phyloP scores from a whole-genome alignment of 2,888 invertebrate species.

The Invenusta paracnida region DNA sequence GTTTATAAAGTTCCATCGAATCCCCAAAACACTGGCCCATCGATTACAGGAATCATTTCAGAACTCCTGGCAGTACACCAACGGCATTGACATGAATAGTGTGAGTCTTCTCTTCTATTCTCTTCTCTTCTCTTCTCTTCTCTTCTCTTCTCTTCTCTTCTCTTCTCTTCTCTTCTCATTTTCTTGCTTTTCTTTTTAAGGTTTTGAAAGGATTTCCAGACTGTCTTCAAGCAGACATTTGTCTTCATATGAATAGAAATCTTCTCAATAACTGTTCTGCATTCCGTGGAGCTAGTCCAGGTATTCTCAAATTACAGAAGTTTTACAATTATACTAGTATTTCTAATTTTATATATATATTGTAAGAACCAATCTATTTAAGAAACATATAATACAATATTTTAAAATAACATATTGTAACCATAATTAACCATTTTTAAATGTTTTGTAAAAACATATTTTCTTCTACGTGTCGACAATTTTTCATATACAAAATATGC shows the following conservation, averaged over 20 bases:
- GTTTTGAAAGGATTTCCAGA: constrained; percentile 52
- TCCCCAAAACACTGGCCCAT: constrained; percentile 58
- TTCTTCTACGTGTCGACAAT: too few species aligned
- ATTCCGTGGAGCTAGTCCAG: constrained; percentile 55
- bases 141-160: too few species aligned
- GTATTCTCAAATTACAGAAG: too few species aligned
- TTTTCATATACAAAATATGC: too few species aligned
- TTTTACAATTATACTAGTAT: too few species aligned
- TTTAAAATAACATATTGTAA: too few species aligned
- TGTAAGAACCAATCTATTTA: too few species aligned
- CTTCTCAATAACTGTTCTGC: constrained; percentile 50
- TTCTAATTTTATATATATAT: too few species aligned
- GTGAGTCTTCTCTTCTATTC: constrained; percentile 54
- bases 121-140: not conserved
- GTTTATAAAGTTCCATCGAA: constrained; percentile 60
- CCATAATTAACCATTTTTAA: too few species aligned
- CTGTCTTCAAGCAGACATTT: constrained; percentile 52
- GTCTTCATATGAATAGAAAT: constrained; percentile 51
- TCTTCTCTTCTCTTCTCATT: too few species aligned
- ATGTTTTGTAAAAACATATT: too few species aligned
- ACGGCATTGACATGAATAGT: constrained; percentile 61
- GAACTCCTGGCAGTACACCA: constrained; percentile 59
- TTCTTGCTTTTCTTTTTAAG: constrained; percentile 40
- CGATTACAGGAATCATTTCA: constrained; percentile 60
- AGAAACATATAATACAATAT: too few species aligned